A percentile compares a stretch with the other conserved stretches of the same genome.
These are phyloP conservation scores for Lipophrys pholis DNA, from an alignment of 2,113 vertebrate species.

Conservation along the genomic window DNA sequence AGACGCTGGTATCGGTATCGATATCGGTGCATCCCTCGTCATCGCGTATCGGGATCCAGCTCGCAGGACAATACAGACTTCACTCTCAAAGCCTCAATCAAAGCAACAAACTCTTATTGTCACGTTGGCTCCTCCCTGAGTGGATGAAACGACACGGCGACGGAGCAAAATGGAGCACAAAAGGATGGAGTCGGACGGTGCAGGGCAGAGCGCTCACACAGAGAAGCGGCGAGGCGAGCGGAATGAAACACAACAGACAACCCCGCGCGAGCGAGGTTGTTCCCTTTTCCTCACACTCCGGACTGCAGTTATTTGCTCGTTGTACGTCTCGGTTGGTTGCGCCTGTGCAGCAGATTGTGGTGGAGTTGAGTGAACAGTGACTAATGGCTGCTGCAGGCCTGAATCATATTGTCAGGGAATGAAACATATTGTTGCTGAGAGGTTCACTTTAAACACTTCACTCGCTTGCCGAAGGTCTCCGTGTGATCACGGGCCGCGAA, in stretches of 20 bases:
- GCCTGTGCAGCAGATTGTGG: constrained; percentile 41
- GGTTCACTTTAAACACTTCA: constrained; percentile 59
- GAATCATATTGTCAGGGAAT: constrained; percentile 72
- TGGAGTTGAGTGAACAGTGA: constrained; percentile 69
- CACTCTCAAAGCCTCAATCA: constrained; percentile 34
- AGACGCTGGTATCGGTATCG: no score
- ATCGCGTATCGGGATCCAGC: no score
- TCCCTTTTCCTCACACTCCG: constrained; percentile 12
- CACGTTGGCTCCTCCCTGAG: constrained; percentile 7
- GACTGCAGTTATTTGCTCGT: constrained; percentile 61
- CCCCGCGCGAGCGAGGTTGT: constrained; percentile 31
- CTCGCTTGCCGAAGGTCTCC: constrained; percentile 34
- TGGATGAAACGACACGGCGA: constrained; percentile 24
- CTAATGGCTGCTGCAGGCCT: constrained; percentile 68
- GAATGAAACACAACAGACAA: constrained; percentile 48
- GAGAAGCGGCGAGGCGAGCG: constrained; percentile 20
- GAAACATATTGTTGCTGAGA: constrained; percentile 67
- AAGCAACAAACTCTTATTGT: constrained; percentile 38
- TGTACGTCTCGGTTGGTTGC: constrained; percentile 54
- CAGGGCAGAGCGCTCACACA: constrained; percentile 11
- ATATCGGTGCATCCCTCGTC: no score
- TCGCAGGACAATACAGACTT: no score
- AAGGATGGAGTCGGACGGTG: constrained; percentile 26
- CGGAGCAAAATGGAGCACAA: constrained; percentile 22
- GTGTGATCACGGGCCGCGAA: constrained; percentile 4